Evolutionary conservation across 2,113 vertebrate species (phyloP).

Genomic region (Bubalus kerabau): DNA sequence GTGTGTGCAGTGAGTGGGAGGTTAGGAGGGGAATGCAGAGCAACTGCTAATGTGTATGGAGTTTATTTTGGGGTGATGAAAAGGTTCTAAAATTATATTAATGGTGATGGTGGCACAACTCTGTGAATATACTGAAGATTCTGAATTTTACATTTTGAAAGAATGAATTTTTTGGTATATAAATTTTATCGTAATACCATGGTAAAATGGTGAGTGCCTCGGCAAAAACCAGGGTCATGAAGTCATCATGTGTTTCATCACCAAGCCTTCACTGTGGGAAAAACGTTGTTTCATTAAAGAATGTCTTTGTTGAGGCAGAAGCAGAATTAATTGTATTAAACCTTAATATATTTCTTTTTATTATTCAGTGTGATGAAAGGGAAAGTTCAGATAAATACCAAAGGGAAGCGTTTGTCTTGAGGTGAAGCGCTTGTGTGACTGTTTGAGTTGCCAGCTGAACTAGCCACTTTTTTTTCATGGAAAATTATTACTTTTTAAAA

Average conservation of each 20-base stretch:
- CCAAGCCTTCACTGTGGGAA: neutral
- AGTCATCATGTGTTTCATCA: neutral
- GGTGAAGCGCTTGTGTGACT: neutral
- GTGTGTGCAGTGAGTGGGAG: neutral
- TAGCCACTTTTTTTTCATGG: neutral
- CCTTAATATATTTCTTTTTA: neutral
- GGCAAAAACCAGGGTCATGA: neutral
- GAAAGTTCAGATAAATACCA: neutral
- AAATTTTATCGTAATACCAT: neutral
- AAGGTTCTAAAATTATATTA: neutral
- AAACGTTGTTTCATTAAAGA: neutral
- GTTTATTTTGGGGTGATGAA: neutral
- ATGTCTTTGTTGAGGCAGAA: neutral
- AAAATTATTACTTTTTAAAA: neutral
- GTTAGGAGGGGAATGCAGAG: neutral
- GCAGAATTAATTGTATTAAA: neutral
- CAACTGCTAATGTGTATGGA: neutral
- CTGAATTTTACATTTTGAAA: neutral
- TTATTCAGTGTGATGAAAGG: neutral
- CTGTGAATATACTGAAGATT: neutral
- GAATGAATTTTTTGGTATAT: neutral
- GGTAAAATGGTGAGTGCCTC: neutral
- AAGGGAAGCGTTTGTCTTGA: fast-evolving
- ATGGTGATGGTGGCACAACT: neutral
- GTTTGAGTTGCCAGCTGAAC: neutral